Base-by-base conservation (phyloP, 2,888 invertebrate species). In the Epirrhoe tristata region DNA sequence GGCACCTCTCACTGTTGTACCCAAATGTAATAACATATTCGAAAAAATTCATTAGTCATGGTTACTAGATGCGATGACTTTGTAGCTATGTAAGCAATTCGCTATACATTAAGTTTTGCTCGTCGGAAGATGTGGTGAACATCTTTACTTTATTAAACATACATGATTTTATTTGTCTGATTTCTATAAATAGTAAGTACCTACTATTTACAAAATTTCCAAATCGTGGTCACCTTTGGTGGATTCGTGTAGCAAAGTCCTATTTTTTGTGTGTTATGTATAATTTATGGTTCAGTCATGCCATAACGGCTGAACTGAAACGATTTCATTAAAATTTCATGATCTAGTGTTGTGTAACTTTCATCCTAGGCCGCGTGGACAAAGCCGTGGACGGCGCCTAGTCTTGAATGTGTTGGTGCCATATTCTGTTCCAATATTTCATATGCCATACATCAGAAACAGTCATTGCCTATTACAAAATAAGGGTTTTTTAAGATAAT, bases 1-100 rank as follows among this genome's bases (percentile, higher is more conserved):
- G 87, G 85, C 88, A 89, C 85, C 85, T 87, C 84, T 82, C 81
- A 78, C 80, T 50, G 53, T 81, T 82, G 80, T 83, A 78, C 79
- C 74, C 69, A 69, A 71, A 69, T 66, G 68, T 78, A 73, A 72
- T 58, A 64, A 77, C 75, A 69, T 74, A 76, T 74, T 72, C 72
- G 72, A 72, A 72, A 77, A 78, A 76, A 78, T 76, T 67, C 72
- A 75, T 76, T 77, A 72, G 74, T 79, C 75, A 78, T 69, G 75
- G 66, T 77, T 74, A 69, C 70, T 58, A 66, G 70, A 70, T 63
- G 61, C 68, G 70, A 70, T 71, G 71, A 63, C 66, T 74, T 55
- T 74, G 64, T 74, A 65, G 24, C 24, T 17, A 46, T 74, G 63
- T 66, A 59, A 57, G 63, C 67, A 63, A 65, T 69, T 60, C 62